Base-by-base conservation (phyloP, 2,113 vertebrate genomes). In the Tyto alba region DNA sequence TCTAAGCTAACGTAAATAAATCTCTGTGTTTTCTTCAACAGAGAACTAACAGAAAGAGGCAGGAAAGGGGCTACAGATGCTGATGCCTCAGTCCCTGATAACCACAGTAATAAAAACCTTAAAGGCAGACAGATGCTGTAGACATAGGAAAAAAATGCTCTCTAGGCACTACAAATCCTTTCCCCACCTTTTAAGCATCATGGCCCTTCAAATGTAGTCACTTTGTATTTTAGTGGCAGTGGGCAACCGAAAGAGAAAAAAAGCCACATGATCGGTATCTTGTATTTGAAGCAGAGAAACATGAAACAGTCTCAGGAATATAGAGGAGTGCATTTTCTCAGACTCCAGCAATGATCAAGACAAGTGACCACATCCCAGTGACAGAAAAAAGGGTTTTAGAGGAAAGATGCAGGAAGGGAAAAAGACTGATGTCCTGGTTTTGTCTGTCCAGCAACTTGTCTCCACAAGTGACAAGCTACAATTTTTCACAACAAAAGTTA, bases 61-160 rank as follows among this genome's bases (percentile, higher is more conserved):
- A 88, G 60, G 36, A 84, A 67, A 83, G 50, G 21, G 88, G 59
- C 20, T 74, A 40, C 84, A 90, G 47, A 75, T 85, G 52, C 52
- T 75, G 47, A 57, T 96, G 71, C 45, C 79, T 95, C 89, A 72
- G 92, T 85, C 77, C 66, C 47, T 85, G 94, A 94, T 90, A 96
- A 73, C 34, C 48, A 56, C 10, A 43, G 25, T 38, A 67, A 23
- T 68, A 71, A 89, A 90, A 96, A 85, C 40, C 41, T 64, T 47
- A 92, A 63, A 88, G 55, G 82, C 25, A 91, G 76, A 56, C 68
- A 95, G 88, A 89, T 95, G 80, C 66, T 92, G 32, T 26, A 76
- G 29, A 38, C 36, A 71, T 62, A 73, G 41, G 88, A 97, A 40
- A 73, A 74, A 9, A n/a, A 90, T n/a, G 11, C 6, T 85, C 66